These are phyloP conservation scores for Cichladusa arquata DNA, from an alignment of 2,113 vertebrate genomes.

Conservation along the genomic window DNA sequence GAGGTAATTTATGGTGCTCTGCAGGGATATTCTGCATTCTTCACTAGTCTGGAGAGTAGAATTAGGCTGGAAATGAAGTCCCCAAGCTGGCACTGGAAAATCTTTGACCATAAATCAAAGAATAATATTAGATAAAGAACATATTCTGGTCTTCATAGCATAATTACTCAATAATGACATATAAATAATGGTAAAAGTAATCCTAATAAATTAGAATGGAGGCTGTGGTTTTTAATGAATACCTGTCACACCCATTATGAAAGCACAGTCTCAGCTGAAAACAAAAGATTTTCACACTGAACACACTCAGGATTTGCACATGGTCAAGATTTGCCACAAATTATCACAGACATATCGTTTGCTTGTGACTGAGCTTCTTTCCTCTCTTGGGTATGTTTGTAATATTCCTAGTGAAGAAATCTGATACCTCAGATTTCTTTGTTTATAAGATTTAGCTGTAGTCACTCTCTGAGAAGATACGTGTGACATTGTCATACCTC, in stretches of 20 bases:
- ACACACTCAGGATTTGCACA: background rate
- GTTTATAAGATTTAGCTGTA: background rate
- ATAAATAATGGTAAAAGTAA: background rate
- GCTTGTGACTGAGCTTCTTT: background rate
- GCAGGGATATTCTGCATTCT: background rate
- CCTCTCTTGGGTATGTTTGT: background rate
- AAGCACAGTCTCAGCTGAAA: background rate
- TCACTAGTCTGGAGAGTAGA: background rate
- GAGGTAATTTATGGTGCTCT: background rate
- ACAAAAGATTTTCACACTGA: background rate
- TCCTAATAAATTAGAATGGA: background rate
- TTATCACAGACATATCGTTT: background rate
- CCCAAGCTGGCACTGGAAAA: background rate
- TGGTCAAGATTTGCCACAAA: background rate
- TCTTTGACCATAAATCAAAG: background rate
- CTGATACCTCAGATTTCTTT: background rate
- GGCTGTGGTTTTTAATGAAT: background rate
- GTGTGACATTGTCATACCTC: background rate
- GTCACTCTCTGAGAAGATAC: background rate
- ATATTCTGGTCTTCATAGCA: background rate
- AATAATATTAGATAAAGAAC: background rate
- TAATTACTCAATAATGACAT: background rate
- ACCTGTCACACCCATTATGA: background rate
- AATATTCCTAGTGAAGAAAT: background rate
- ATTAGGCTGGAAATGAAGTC: background rate